phyloP scores from a whole-genome alignment of 2,113 vertebrate species.

The Gymnocephalus cernua region DNA sequence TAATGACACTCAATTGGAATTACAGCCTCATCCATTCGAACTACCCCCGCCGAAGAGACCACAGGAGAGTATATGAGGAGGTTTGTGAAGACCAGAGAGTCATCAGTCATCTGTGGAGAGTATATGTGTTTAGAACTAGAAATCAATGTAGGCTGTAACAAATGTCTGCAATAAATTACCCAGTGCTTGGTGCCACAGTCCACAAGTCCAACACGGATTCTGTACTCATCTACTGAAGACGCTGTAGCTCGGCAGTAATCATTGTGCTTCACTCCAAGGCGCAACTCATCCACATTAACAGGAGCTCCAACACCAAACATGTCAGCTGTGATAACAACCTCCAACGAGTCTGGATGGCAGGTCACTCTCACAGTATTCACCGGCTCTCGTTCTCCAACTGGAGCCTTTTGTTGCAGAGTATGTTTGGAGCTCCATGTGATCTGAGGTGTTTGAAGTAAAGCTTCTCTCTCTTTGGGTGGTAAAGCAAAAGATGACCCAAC shows the following conservation, averaged over 20 bases:
- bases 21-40: conserved; percentile 77
- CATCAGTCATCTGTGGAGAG: conserved; percentile 66
- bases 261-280: conserved; percentile 62
- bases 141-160: neutral
- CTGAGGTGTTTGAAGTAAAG: neutral
- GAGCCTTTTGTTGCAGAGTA: neutral
- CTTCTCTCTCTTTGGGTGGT: neutral
- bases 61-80: conserved; percentile 73
- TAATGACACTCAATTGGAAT: conserved; percentile 81
- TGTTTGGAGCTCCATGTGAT: neutral
- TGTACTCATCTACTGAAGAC: conserved; percentile 60
- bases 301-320: conserved; percentile 69
- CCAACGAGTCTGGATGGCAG: conserved; percentile 72
- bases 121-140: neutral
- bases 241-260: conserved; percentile 43
- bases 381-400: conserved; percentile 6
- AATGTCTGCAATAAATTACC: conserved; percentile 44
- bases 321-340: conserved; percentile 68
- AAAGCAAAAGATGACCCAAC: conserved; percentile 19
- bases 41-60: conserved; percentile 51
- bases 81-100: conserved; percentile 77
- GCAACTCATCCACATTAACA: conserved; percentile 54
- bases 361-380: conserved; percentile 62
- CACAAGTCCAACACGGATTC: conserved; percentile 50
- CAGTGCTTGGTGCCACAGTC: conserved; percentile 76